Conservation (phyloP, 2,113 vertebrate species). For the Athene noctua region DNA sequence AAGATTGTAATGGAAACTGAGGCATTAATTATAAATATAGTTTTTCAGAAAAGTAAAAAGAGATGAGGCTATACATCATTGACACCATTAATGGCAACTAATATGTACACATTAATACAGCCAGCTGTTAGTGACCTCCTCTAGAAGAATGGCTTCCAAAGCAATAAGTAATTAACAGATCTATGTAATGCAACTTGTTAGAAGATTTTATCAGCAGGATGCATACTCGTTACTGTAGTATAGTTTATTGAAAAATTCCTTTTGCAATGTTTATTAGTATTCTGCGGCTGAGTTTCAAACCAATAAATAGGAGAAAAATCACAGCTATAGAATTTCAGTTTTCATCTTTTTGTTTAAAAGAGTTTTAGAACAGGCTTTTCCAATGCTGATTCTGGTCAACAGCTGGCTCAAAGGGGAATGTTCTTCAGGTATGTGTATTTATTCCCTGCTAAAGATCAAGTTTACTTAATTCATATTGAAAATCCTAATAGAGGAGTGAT, state of each 20-base stretch:
- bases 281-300: neutral
- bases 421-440: neutral
- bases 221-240: neutral
- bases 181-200: neutral
- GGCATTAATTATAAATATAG: neutral
- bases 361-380: neutral
- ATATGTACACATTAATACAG: neutral
- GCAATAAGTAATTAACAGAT: neutral
- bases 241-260: neutral
- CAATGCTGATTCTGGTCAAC: neutral
- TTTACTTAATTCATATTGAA: neutral
- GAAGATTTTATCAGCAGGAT: neutral
- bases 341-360: neutral
- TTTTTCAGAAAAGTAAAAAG: neutral
- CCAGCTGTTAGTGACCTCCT: neutral
- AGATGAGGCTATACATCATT: neutral
- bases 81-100: neutral
- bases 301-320: neutral
- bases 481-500: neutral
- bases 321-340: neutral
- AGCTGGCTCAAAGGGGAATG: neutral
- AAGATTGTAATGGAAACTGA: neutral
- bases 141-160: neutral
- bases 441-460: neutral
- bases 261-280: neutral